Percentiles rank a stretch among this genome's conserved stretches.
Conservation (phyloP, 2,113 vertebrate species). For the Nothocercus nigrocapillus region DNA sequence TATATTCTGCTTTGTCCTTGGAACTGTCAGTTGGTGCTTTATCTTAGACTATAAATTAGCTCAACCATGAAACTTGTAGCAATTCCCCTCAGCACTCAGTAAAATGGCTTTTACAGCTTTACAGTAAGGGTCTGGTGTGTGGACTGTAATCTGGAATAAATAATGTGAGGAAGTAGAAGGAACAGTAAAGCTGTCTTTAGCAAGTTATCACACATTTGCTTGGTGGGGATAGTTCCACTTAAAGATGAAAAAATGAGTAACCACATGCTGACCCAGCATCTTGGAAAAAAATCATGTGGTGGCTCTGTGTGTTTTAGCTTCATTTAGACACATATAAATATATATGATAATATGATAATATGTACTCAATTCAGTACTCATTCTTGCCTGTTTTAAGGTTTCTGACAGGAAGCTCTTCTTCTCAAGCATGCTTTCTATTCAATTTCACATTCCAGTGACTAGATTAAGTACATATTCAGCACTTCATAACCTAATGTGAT, state of each 20-base stretch:
- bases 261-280: conserved; percentile 3
- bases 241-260: conserved; percentile 53
- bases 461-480: background rate
- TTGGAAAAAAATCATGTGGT: conserved; percentile 35
- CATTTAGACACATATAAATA: background rate
- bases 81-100: background rate
- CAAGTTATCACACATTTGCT: conserved; percentile 6
- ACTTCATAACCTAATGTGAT: background rate
- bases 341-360: background rate
- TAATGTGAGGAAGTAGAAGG: background rate
- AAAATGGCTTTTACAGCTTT: background rate
- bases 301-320: conserved; percentile 22
- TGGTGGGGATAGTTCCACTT: conserved; percentile 33
- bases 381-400: conserved; percentile 13
- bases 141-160: background rate
- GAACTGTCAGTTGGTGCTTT: background rate
- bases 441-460: conserved; percentile 4
- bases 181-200: background rate
- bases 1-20: background rate
- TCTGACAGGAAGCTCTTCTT: background rate
- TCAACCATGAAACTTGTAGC: background rate
- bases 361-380: background rate
- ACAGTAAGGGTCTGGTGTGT: background rate
- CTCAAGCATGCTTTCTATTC: background rate
- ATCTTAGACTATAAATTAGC: background rate